phyloP scores from a whole-genome alignment of 1,140 invertebrate species.

The Drosophila nebulosa region DNA sequence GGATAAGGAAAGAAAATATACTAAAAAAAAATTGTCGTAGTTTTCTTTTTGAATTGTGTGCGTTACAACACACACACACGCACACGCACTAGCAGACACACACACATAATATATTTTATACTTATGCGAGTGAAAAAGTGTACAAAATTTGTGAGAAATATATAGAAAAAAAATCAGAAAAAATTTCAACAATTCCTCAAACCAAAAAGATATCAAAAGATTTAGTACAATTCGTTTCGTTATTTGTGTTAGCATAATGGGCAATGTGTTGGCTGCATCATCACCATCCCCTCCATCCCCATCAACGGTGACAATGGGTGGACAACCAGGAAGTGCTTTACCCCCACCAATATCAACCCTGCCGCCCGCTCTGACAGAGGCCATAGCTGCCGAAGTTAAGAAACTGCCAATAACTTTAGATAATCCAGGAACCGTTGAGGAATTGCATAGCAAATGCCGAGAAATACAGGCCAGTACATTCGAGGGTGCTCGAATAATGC shows the following conservation, averaged over 20 bases:
- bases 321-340: constrained; percentile 30
- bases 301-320: neutral
- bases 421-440: constrained; percentile 97
- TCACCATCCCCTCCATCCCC: constrained; percentile 74
- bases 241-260: constrained; percentile 80
- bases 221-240: neutral
- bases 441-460: constrained; percentile 98
- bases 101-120: neutral
- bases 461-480: constrained; percentile 98
- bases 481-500: constrained; percentile 97
- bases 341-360: constrained; percentile 49
- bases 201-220: constrained; percentile 4
- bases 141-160: constrained; percentile 4
- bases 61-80: neutral
- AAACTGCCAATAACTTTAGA: constrained; percentile 81
- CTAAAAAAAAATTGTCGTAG: neutral
- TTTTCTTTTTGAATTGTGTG: neutral
- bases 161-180: neutral
- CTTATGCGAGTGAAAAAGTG: neutral
- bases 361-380: constrained; percentile 63
- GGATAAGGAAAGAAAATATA: constrained; percentile 15
- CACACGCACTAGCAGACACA: neutral
- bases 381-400: constrained; percentile 1
- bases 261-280: constrained; percentile 84
- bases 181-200: neutral